Base-by-base conservation (phyloP, 2,797 vertebrate species). In the Capromys pilorides region DNA sequence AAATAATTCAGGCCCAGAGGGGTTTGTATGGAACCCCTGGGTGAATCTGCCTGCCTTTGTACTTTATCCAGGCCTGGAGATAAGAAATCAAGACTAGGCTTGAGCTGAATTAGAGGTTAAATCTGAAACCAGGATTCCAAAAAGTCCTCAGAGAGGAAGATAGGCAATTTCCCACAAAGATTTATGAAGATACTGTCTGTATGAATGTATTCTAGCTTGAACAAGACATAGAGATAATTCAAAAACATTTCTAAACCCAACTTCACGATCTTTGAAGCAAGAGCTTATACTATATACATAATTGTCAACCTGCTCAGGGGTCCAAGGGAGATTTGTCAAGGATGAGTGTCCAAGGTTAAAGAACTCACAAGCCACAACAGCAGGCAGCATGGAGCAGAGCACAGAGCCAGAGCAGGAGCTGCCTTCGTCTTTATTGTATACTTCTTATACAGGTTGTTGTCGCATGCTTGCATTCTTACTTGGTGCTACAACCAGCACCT, bases 81-180 rank as follows among this genome's bases (percentile, higher is more conserved):
- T 61, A 85, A 94, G 26, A 82, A 41, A 92, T 22, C 45, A 84
- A 64, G 31, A 10, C 21, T 67, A 28, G 64, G 33, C 28, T 80
- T 89, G 54, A 39, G 13, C 57, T 45, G 22, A 1, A 21, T 33
- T 94, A 59, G 36, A 79, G 7, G 31, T 95, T 75, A 93, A 57
- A 93, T 82, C 31, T 88, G 83, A 93, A 59, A 18, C 2, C 41
- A 86, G 33, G 26, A 64, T 77, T 88, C 73, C 39, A 28, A 75
- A 92, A 82, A 61, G 13, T 90, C 26, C 86, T 90, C 83, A 49
- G 59, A 94, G 41, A 26, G 93, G 92, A 83, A 79, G 66, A 90
- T 62, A 73, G 77, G 62, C 3, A 64, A 54, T 36, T 75, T 39
- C 36, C 10, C 18, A 66, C 36, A 66, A 86, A 94, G 78, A 5